These are phyloP conservation scores for Drosophila seguyi DNA, from an alignment of 1,140 invertebrate species.

Conservation along the genomic window DNA sequence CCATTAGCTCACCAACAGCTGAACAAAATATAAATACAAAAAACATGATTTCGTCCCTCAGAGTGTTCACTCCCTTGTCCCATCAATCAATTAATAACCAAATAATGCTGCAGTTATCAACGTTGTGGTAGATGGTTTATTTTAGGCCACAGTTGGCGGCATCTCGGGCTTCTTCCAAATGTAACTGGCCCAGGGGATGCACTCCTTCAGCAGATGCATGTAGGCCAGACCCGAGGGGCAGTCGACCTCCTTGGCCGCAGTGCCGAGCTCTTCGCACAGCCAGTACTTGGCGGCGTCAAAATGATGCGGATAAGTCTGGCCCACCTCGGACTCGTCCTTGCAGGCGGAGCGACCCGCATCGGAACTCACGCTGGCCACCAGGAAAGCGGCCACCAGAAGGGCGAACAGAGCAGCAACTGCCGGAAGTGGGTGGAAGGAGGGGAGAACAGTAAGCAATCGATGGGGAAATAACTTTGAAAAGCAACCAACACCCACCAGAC, in stretches of 20 bases:
- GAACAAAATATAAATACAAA: neutral
- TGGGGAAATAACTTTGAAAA: conserved; percentile 20
- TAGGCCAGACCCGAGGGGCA: conserved; percentile 74
- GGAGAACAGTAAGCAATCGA: conserved; percentile 11
- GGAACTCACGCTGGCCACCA: conserved; percentile 44
- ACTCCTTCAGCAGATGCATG: conserved; percentile 80
- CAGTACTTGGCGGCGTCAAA: conserved; percentile 81
- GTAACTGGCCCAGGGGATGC: conserved; percentile 79
- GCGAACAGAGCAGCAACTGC: conserved; percentile 50
- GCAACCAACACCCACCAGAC: conserved; percentile 53
- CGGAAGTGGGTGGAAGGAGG: conserved; percentile 11
- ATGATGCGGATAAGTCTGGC: conserved; percentile 72
- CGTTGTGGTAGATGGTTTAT: conserved; percentile 19
- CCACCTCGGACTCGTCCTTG: conserved; percentile 68
- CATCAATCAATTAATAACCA: conserved; percentile 1
- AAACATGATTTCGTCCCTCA: too few relatives aligned
- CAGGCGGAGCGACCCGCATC: conserved; percentile 77
- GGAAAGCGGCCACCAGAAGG: conserved; percentile 48
- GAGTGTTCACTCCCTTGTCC: neutral
- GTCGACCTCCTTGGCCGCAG: conserved; percentile 66
- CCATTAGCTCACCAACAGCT: neutral
- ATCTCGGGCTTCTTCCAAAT: conserved; percentile 79
- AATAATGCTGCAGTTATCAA: conserved; percentile 30
- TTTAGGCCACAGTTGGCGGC: conserved; percentile 76
- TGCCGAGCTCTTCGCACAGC: conserved; percentile 68